phyloP scores from a whole-genome alignment of 1,140 invertebrate species.

The Lordiphosa collinella region DNA sequence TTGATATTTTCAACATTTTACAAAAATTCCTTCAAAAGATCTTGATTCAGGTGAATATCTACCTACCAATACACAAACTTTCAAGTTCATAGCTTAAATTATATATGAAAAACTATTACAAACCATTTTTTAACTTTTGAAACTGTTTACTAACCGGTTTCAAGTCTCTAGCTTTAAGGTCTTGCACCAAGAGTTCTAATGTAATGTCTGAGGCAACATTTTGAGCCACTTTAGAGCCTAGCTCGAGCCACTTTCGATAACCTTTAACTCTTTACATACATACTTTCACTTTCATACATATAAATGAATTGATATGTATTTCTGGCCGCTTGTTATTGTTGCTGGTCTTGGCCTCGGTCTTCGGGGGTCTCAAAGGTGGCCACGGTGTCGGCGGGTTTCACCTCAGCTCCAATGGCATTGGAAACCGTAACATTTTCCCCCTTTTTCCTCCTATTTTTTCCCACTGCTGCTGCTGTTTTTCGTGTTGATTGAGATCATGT shows the following conservation, averaged over 20 bases:
- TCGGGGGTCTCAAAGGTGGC: constrained; percentile 47
- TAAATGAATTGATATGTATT: constrained; percentile 25
- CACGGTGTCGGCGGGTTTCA: constrained; percentile 51
- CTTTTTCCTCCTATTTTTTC: background rate
- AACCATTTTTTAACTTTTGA: too few species aligned
- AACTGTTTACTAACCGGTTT: too few species aligned
- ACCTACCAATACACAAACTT: too few species aligned
- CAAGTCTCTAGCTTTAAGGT: too few species aligned
- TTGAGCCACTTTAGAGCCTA: background rate
- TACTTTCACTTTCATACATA: constrained; percentile 10
- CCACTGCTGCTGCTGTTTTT: constrained; percentile 49
- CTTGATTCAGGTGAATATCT: too few species aligned
- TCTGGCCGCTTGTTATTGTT: constrained; percentile 32
- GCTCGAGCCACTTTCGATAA: too few species aligned
- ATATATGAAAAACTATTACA: too few species aligned
- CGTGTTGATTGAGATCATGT: constrained; percentile 78
- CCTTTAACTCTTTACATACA: background rate
- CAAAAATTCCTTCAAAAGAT: too few species aligned
- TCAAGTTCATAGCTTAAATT: too few species aligned
- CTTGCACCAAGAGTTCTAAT: too few species aligned
- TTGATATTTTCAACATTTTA: constrained; percentile 37
- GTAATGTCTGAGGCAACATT: too few species aligned
- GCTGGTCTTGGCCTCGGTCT: constrained; percentile 4
- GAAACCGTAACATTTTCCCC: constrained; percentile 39
- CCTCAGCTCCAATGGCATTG: constrained; percentile 60